Evolutionary conservation across 1,140 invertebrate genomes (phyloP), one percentile per base, ranked within the genome.

Genomic region (Drosophila fuyamai): DNA sequence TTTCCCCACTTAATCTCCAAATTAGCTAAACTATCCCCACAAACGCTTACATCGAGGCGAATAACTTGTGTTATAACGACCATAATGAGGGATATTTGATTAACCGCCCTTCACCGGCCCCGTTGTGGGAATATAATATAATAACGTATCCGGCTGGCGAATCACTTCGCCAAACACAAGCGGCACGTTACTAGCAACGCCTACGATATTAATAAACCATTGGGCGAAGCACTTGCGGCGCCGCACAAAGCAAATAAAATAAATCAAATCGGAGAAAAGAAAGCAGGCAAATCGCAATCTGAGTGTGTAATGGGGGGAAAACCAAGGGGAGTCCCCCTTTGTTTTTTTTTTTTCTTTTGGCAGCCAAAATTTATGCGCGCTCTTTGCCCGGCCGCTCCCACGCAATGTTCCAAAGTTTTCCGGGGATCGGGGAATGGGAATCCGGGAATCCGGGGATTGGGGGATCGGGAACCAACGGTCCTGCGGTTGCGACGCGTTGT

Each of bases 231-330:
- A 90, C 77, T 91, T 91, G 88, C 89, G 83, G 89, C 91, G 89
- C 84, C 84, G 91, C 78, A 89, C 74, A 91, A 89, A 89, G 73
- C 89, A 91, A 91, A 91, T 91, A 91, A 91, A 91, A 91, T 91
- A 91, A 91, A 91, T 91, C 89, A 91, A 91, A 91, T 91, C 79
- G 76, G 44, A 41, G 55, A 59, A 80, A 59, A 71, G 74, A 83
- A 83, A 79, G 73, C 79, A 72, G 89, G 80, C 80, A 88, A 88
- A 89, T 83, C 84, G 76, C 83, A 83, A 70, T 89, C 72, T 59
- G 72, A 76, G 70, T 65, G 79, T 85, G 79, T 81, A 62, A 77
- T 54, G 46, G 65, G 44, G 38, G 16, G 41, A 55, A 78, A 68
- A 82, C 61, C 81, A 82, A 68, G 84, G 82, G 82, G 70, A 77